These are phyloP conservation scores for Asarcornis scutulata DNA, from an alignment of 2,113 vertebrate species.

Conservation along the genomic window DNA sequence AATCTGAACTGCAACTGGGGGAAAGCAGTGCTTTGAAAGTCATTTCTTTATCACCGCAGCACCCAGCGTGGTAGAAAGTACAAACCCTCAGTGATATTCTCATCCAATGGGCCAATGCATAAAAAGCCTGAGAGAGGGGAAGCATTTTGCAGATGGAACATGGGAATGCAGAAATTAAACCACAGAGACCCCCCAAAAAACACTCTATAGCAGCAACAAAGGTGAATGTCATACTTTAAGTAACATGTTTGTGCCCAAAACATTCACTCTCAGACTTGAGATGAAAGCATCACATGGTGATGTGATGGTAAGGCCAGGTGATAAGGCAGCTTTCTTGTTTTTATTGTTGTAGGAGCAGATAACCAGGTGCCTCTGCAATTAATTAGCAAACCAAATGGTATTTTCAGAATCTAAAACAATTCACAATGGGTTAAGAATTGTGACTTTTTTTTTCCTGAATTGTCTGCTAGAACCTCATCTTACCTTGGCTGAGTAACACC, in stretches of 20 bases:
- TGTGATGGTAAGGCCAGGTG: rapidly evolving
- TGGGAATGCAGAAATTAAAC: neutral
- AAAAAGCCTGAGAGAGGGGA: neutral
- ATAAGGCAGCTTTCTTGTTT: too few relatives aligned
- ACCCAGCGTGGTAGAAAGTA: rapidly evolving
- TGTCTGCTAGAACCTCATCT: neutral
- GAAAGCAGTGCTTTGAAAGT: neutral
- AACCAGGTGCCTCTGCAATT: neutral
- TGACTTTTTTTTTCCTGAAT: too few relatives aligned
- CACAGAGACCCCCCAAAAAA: neutral
- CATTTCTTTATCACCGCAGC: rapidly evolving
- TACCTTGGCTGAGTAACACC: neutral
- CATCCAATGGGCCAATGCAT: rapidly evolving
- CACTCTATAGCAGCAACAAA: rapidly evolving
- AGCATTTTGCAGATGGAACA: neutral
- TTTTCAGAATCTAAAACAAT: neutral
- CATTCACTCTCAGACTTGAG: neutral
- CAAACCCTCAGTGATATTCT: too few relatives aligned
- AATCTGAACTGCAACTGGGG: neutral
- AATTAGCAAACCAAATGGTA: neutral
- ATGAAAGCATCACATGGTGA: rapidly evolving
- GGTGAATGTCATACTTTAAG: rapidly evolving
- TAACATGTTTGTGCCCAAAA: rapidly evolving
- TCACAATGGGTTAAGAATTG: neutral
- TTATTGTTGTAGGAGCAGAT: rapidly evolving